Evolutionary conservation across 2,113 vertebrate species (phyloP).

Genomic region (Microcebus tavaratra): DNA sequence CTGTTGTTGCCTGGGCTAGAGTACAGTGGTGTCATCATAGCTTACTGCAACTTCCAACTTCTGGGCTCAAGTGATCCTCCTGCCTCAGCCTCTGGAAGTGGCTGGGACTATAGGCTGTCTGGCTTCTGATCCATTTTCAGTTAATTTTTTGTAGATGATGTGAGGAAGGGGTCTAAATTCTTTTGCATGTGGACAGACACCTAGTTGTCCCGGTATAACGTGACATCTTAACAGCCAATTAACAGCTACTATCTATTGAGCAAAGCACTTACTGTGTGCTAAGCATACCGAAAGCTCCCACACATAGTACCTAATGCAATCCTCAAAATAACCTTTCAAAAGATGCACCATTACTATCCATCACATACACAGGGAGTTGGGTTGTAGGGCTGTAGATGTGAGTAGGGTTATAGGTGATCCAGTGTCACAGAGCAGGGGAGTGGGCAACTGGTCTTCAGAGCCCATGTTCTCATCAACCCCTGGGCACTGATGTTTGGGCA

Average conservation of each 20-base stretch:
- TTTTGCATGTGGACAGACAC: neutral
- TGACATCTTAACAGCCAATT: neutral
- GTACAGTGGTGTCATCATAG: too few relatives aligned
- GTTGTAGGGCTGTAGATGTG: neutral
- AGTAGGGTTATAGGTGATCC: neutral
- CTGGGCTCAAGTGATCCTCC: too few relatives aligned
- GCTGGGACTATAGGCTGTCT: too few relatives aligned
- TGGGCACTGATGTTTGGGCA: neutral
- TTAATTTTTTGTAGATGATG: neutral
- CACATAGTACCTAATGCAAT: neutral
- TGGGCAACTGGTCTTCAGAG: neutral
- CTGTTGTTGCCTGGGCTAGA: too few relatives aligned
- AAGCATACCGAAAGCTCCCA: neutral
- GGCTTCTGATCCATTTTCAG: neutral
- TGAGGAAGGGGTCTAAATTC: neutral
- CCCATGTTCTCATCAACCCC: neutral
- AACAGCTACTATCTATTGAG: neutral
- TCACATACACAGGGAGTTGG: neutral
- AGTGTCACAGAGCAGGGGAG: neutral
- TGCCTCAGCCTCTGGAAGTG: too few relatives aligned
- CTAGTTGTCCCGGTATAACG: neutral
- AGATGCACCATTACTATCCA: neutral
- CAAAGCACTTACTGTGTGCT: too few relatives aligned
- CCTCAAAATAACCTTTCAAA: neutral
- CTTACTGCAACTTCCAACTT: too few relatives aligned